Conservation (phyloP, 2,797 vertebrate genomes). For the Anguilla megastoma region DNA sequence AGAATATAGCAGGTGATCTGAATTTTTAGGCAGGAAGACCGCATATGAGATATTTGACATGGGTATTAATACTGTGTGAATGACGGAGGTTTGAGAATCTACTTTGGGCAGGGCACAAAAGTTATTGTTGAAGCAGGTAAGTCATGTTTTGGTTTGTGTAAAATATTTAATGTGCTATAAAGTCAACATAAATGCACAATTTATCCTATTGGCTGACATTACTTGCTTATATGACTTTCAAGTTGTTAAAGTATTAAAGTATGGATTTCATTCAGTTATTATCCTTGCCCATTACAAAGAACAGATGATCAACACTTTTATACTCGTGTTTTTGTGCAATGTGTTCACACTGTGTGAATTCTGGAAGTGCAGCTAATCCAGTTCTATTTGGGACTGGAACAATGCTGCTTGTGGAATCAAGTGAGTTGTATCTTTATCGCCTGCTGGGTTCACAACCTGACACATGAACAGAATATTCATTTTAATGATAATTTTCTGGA, state of each 20-base stretch:
- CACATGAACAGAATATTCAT: not conserved
- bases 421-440: slow-evolving; percentile 8
- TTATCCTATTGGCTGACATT: too few relatives aligned
- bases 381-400: slow-evolving; percentile 59
- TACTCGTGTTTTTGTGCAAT: slow-evolving; percentile 15
- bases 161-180: not conserved
- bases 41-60: slow-evolving; percentile 35
- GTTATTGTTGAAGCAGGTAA: slow-evolving; percentile 41
- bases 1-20: not conserved
- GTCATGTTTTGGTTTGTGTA: not conserved
- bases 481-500: not conserved
- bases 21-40: not conserved
- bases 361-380: not conserved
- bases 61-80: slow-evolving; percentile 52
- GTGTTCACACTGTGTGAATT: slow-evolving; percentile 56
- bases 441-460: too few relatives aligned
- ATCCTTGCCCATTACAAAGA: too few relatives aligned
- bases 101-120: slow-evolving; percentile 45
- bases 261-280: not conserved
- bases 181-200: not conserved
- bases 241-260: too few relatives aligned
- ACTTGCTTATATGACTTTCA: too few relatives aligned
- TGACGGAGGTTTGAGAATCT: slow-evolving; percentile 32
- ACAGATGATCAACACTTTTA: too few relatives aligned
- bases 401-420: slow-evolving; percentile 48